A percentile compares a stretch with the other conserved stretches of the same genome.
Conservation (phyloP, 2,888 invertebrate species). For the Steinernema hermaphroditum region DNA sequence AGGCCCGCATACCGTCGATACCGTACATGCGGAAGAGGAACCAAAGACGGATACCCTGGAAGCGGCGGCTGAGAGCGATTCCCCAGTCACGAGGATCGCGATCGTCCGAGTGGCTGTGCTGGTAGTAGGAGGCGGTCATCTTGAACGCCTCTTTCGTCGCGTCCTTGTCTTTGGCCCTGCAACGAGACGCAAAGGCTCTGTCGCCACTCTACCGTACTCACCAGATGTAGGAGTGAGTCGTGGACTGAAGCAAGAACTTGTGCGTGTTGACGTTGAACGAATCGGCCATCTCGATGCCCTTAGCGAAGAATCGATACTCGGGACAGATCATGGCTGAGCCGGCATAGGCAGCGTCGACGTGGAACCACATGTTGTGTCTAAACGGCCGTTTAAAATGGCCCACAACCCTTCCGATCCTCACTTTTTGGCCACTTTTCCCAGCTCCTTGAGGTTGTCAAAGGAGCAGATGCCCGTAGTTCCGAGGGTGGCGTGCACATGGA, state of each 20-base stretch:
- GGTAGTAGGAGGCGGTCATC: background rate
- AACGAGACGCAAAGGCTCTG: background rate
- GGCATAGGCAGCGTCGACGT: constrained; percentile 81
- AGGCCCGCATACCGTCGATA: background rate
- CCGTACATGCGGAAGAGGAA: constrained; percentile 21
- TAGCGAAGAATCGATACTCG: constrained; percentile 81
- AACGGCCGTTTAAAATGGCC: background rate
- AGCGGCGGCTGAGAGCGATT: background rate
- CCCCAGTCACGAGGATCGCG: background rate
- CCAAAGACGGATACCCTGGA: background rate
- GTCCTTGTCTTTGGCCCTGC: background rate
- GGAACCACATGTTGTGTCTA: background rate
- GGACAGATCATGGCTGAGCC: constrained; percentile 93
- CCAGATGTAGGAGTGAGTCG: constrained; percentile 39
- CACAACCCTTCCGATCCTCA: background rate
- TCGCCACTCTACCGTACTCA: background rate
- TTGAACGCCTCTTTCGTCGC: background rate
- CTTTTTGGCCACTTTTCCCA: constrained; percentile 77
- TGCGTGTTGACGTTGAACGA: constrained; percentile 44
- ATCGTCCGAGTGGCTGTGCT: background rate
- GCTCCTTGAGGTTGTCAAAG: constrained; percentile 87
- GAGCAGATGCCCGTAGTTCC: constrained; percentile 95
- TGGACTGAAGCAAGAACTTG: constrained; percentile 41
- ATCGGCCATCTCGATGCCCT: constrained; percentile 71
- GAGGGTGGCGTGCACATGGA: constrained; percentile 84